Evolutionary conservation across 2,888 invertebrate species (phyloP), one percentile per base, ranked within the genome.

Genomic region (Endomychus coccineus): DNA sequence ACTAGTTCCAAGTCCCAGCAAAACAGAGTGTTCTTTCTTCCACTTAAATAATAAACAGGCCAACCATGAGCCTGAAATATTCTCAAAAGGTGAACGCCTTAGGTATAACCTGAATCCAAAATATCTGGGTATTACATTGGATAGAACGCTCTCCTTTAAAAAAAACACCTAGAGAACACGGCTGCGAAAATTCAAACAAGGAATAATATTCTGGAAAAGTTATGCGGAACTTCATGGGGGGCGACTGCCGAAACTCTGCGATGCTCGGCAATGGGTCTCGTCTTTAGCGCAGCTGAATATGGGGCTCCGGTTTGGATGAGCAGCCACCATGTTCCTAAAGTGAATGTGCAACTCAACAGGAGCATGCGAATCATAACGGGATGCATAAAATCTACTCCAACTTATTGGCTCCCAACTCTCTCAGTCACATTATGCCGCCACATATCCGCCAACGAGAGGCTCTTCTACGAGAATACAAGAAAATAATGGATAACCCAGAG

Each of bases 271-370:
- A 13, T 35, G 13, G 30, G 32, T 9, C 27, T 40, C 3, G 39
- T 42, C 3, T 42, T 6, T 22, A 42, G 31, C 4, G 32, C 39
- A 27, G 38, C 40, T 4, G 40, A 43, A 34, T 47, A 42, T 16
- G 16, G 29, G 11, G 28, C 15, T n/a, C 36, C 36, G 7, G 29
- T 36, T 2, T 29, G 29, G 29, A 15, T 29, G 4, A 36, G 29
- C 22, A 36, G 29, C 19, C 10, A 13, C 3, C 29, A 36, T n/a
- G 14, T 15, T 5, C 9, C 21, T 9, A 13, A 29, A 15, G 10
- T 36, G 9, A 29, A 36, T 21, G 10, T 4, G 4, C 28, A 16
- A 19, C 29, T 36, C 4, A 28, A 36, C n/a, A 36, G 29, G 19
- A 11, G 14, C 16, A 32, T 31, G 43, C 19, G 39, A 39, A 12